Evolutionary conservation across 2,113 vertebrate genomes (phyloP), one percentile per base, ranked within the genome.

Genomic region (Diadophis punctatus): DNA sequence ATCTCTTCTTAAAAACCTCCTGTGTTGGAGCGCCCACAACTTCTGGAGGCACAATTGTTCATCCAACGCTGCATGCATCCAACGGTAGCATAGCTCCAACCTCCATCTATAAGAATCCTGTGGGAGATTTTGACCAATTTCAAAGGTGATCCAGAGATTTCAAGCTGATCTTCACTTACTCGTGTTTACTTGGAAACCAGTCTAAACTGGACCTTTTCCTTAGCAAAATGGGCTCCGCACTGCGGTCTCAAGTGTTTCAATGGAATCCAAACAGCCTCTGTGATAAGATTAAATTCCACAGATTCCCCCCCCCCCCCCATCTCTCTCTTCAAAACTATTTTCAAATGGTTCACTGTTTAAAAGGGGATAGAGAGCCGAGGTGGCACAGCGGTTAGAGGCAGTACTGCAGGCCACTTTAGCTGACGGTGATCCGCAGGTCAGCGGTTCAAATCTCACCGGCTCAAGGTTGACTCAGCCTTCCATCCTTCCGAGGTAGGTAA

Each of bases 221-320:
- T 86, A 16, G 85, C 9, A 30, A 49, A 74, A 12, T 0, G 30
- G 16, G 1, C 52, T 88, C 30, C 20, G 22, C 5, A 7, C 8
- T 34, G 18, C 87, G 12, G 52, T 1, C 12, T 14, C 46, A 46
- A 46, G 43, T 60, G 56, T 63, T 12, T 23, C 25, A 55, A n/a
- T 25, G 48, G 88, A 58, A 89, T 89, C 88, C 56, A 30, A 48
- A 30, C 1, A 63, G 56, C 14, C 1, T 60, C 14, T 9, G 9
- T 63, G 9, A 12, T 48, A 46, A 58, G 88, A 60, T 88, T 89
- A 58, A 58, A 60, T 49, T 89, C 55, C 88, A 30, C 46, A 16
- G 14, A 2, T 60, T 60, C 1, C 16, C 10, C 27, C 1, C 5
- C 58, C 0, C 11, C 0, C 60, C 4, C 25, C 0, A 1, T 10